Evolutionary conservation across 2,797 vertebrate genomes (phyloP).

Genomic region (Cyclura pinguis): DNA sequence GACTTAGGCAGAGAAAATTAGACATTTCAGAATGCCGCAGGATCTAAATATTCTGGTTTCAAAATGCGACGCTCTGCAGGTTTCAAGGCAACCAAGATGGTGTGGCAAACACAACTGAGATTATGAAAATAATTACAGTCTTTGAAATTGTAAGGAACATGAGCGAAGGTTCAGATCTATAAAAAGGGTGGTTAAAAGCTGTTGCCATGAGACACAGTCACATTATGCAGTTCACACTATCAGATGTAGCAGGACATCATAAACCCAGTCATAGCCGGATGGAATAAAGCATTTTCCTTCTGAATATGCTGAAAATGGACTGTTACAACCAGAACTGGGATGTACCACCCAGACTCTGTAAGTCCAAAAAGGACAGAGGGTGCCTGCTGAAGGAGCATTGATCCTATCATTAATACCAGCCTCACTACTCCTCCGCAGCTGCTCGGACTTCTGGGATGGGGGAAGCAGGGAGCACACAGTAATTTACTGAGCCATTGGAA

Average conservation of each 20-base stretch:
- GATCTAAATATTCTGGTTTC: conserved; percentile 19
- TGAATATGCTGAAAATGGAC: background rate
- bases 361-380: too few species aligned
- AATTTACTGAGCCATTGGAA: background rate
- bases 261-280: background rate
- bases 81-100: conserved; percentile 27
- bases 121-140: conserved; percentile 52
- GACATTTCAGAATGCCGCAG: conserved; percentile 13
- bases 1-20: background rate
- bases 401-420: background rate
- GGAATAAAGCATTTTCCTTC: conserved; percentile 16
- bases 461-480: background rate
- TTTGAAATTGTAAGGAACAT: conserved; percentile 44
- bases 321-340: background rate
- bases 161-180: conserved; percentile 47
- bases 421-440: background rate
- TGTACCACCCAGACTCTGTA: background rate
- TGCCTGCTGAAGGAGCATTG: too few species aligned
- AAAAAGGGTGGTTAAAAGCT: conserved; percentile 43
- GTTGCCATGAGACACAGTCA: conserved; percentile 49
- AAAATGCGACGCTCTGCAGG: background rate
- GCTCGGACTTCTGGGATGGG: background rate
- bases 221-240: conserved; percentile 19
- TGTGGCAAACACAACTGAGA: conserved; percentile 45
- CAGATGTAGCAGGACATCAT: conserved; percentile 34